These are phyloP conservation scores for Halisarca cf. caerulea DNA, from an alignment of 37 sponge, comb jelly and placozoan genomes.

Conservation along the genomic window DNA sequence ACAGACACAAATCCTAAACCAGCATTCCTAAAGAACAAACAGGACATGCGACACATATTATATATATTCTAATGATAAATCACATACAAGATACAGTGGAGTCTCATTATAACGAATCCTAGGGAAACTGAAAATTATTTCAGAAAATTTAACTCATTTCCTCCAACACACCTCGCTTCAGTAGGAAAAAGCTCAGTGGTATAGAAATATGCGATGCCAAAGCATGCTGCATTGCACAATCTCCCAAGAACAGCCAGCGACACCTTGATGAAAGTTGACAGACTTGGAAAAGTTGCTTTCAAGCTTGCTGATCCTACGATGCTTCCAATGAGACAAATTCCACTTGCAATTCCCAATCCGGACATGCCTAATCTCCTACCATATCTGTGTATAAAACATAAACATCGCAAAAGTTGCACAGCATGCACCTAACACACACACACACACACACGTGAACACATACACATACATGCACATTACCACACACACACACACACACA, in stretches of 20 bases:
- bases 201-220: constrained; percentile 57
- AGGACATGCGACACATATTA: too few relatives aligned
- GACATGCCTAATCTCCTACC: neutral
- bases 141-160: too few relatives aligned
- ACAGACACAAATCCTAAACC: constrained; percentile 4
- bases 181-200: constrained; percentile 74
- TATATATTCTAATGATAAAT: too few relatives aligned
- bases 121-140: too few relatives aligned
- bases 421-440: too few relatives aligned
- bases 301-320: neutral
- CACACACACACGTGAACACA: too few relatives aligned
- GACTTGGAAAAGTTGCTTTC: neutral
- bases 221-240: constrained; percentile 55
- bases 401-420: too few relatives aligned
- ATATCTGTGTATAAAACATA: neutral
- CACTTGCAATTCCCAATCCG: neutral
- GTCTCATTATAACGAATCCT: too few relatives aligned
- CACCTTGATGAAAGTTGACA: neutral
- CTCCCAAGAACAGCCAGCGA: constrained; percentile 42
- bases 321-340: neutral
- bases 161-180: constrained; percentile 58
- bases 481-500: too few relatives aligned
- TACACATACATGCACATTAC: too few relatives aligned
- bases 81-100: too few relatives aligned
- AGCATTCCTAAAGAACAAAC: neutral